These are phyloP conservation scores for Urosaurus nigricauda DNA, from an alignment of 2,797 vertebrate genomes.

Conservation along the genomic window DNA sequence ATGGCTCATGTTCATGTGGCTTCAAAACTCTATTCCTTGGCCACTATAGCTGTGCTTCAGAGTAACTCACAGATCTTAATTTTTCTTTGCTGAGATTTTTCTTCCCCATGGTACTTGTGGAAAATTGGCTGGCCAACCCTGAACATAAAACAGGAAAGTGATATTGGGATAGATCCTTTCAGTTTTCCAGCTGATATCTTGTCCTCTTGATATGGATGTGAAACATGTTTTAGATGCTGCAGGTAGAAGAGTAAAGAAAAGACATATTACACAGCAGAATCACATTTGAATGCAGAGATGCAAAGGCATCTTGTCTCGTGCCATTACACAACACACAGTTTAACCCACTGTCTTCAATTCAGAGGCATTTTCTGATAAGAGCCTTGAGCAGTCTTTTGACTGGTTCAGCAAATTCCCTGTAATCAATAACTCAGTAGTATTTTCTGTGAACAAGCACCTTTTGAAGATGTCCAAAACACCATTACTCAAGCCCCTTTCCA, in stretches of 20 bases:
- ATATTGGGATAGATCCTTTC: background rate
- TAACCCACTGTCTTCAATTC: background rate
- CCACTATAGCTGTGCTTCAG: background rate
- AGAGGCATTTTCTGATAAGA: constrained; percentile 41
- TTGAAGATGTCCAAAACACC: background rate
- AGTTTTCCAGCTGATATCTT: background rate
- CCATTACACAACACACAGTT: background rate
- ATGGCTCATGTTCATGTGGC: background rate
- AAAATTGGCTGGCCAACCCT: constrained; percentile 3
- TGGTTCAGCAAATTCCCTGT: constrained; percentile 15
- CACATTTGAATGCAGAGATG: background rate
- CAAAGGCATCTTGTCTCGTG: background rate
- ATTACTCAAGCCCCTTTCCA: constrained; percentile 23
- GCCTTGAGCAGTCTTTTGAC: background rate
- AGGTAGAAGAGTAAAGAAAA: background rate
- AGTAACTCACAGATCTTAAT: constrained; percentile 9
- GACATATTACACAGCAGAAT: background rate
- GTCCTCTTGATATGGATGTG: background rate
- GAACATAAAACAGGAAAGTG: constrained; percentile 14
- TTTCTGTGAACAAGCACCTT: background rate
- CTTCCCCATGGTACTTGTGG: constrained; percentile 25
- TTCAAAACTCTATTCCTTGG: background rate
- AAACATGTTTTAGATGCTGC: constrained; percentile 2
- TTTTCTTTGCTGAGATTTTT: constrained; percentile 4
- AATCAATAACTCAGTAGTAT: constrained; percentile 24